A percentile compares a stretch with the other conserved stretches of the same genome.
Evolutionary conservation across 2,113 vertebrate genomes (phyloP).

Genomic region (Fukomys damarensis): DNA sequence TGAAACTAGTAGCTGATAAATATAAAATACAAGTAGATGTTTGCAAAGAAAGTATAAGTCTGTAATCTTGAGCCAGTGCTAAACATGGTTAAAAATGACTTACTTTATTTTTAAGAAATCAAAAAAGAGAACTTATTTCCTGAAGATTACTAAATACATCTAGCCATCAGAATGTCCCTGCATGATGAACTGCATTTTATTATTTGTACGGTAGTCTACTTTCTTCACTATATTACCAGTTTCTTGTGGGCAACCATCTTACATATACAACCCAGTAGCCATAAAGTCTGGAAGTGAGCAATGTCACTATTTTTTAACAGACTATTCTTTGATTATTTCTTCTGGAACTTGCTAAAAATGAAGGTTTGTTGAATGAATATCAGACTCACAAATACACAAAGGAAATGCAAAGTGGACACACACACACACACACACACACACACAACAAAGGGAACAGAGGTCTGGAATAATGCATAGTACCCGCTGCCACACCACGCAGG

Average conservation of each 20-base stretch:
- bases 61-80: background rate
- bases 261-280: background rate
- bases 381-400: background rate
- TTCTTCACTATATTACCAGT: background rate
- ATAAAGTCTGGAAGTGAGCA: background rate
- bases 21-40: background rate
- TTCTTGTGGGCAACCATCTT: background rate
- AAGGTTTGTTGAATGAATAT: background rate
- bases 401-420: background rate
- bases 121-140: conserved; percentile 1
- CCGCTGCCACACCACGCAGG: fast-evolving
- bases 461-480: fast-evolving
- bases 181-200: background rate
- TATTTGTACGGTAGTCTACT: background rate
- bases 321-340: background rate
- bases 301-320: background rate
- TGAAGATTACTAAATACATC: background rate
- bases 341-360: background rate
- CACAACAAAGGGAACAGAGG: fast-evolving
- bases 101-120: background rate
- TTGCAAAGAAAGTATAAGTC: background rate
- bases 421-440: too few species aligned
- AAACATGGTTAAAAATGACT: background rate
- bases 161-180: background rate
- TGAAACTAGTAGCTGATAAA: background rate